These are phyloP conservation scores for Podarcis lilfordi DNA, from an alignment of 2,797 vertebrate species.

Conservation along the genomic window DNA sequence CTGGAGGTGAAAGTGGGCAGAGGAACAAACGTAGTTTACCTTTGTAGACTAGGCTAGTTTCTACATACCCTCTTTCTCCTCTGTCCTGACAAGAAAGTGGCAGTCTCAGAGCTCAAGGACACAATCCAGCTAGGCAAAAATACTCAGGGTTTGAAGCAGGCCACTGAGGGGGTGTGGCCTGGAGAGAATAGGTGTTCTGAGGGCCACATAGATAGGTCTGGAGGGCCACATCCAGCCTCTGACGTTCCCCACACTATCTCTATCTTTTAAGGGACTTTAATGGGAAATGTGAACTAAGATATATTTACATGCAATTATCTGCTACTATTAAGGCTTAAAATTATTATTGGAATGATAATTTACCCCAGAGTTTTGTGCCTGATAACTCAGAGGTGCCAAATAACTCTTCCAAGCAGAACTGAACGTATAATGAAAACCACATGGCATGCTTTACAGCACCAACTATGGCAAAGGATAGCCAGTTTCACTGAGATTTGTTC, in stretches of 20 bases:
- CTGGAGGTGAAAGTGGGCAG: too few species aligned
- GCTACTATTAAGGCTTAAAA: not conserved
- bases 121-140: too few species aligned
- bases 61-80: too few species aligned
- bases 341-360: conserved; percentile 10
- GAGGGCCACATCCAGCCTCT: too few species aligned
- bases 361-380: conserved; percentile 8
- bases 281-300: not conserved
- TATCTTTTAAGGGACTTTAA: not conserved
- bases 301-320: not conserved
- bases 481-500: conserved; percentile 20
- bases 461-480: not conserved
- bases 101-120: too few species aligned
- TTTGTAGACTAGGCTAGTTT: too few species aligned
- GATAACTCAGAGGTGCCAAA: conserved; percentile 1
- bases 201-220: too few species aligned
- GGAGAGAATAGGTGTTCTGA: too few species aligned
- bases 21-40: too few species aligned
- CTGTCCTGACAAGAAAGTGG: too few species aligned
- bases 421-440: conserved; percentile 12
- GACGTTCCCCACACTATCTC: not conserved
- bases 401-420: not conserved
- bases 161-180: not conserved
- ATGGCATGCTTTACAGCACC: not conserved
- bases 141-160: not conserved